phyloP scores from a whole-genome alignment of 2,797 vertebrate genomes.

The Siniperca undulata region DNA sequence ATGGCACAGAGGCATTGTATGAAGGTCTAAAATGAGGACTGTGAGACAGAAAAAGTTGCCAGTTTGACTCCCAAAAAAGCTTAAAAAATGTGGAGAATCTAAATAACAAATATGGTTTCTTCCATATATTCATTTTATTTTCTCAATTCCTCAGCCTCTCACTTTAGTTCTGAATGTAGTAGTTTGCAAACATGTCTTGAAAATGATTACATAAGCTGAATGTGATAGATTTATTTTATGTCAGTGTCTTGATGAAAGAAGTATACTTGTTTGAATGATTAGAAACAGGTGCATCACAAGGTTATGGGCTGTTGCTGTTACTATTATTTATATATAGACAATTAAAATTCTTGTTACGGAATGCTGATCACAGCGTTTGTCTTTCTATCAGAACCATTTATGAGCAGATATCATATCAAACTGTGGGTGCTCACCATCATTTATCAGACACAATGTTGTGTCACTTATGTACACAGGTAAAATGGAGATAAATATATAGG shows the following conservation, averaged over 20 bases:
- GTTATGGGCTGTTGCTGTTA: not conserved
- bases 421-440: not conserved
- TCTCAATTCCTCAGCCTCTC: no score
- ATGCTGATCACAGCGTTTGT: not conserved
- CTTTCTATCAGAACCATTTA: not conserved
- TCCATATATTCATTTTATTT: not conserved
- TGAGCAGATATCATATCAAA: not conserved
- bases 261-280: not conserved
- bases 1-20: constrained; percentile 24
- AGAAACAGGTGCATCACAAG: not conserved
- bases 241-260: no score
- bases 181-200: no score
- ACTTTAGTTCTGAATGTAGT: no score
- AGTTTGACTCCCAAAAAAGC: not conserved
- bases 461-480: not conserved
- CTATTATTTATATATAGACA: not conserved
- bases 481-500: not conserved
- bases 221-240: no score
- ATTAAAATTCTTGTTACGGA: no score
- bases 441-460: not conserved
- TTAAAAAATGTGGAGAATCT: not conserved
- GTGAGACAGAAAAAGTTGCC: not conserved
- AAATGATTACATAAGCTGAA: no score
- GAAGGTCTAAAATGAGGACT: constrained; percentile 7
- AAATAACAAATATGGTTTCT: not conserved